Conservation (phyloP, 1,140 invertebrate species). For the Ceratosolen fusciceps region DNA sequence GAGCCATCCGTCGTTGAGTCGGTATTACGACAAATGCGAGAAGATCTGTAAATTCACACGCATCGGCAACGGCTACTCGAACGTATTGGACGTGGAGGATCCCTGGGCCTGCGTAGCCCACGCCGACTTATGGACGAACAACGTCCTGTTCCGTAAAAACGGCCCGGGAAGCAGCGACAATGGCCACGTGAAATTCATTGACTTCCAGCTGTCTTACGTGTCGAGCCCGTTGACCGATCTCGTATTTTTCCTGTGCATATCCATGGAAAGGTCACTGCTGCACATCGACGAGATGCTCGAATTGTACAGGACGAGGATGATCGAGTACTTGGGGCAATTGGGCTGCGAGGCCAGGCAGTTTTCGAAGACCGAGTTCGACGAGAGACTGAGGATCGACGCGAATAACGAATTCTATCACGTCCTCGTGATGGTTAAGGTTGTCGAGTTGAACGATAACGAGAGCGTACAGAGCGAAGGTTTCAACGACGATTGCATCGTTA, state of each 20-base stretch:
- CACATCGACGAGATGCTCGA: slow-evolving; percentile 69
- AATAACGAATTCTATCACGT: slow-evolving; percentile 59
- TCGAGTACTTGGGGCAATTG: slow-evolving; percentile 58
- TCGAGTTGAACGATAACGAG: slow-evolving; percentile 56
- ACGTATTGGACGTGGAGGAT: slow-evolving; percentile 54
- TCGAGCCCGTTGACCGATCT: slow-evolving; percentile 73
- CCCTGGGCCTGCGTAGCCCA: slow-evolving; percentile 73
- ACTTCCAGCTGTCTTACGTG: slow-evolving; percentile 75
- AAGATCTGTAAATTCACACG: background rate
- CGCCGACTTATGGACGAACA: slow-evolving; percentile 77
- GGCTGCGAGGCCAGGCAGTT: slow-evolving; percentile 54
- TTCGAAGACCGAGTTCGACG: slow-evolving; percentile 52
- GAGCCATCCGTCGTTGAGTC: background rate
- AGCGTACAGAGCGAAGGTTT: background rate
- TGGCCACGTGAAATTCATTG: slow-evolving; percentile 76
- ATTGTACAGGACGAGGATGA: slow-evolving; percentile 71
- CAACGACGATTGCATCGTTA: slow-evolving; percentile 42
- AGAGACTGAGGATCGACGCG: slow-evolving; percentile 52
- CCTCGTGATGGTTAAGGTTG: slow-evolving; percentile 60
- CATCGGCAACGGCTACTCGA: background rate
- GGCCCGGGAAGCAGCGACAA: slow-evolving; percentile 58
- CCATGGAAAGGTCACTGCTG: slow-evolving; percentile 67
- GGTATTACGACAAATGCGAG: background rate
- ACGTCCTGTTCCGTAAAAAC: slow-evolving; percentile 72
- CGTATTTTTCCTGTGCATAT: slow-evolving; percentile 74